Evolutionary conservation across 1,140 invertebrate genomes (phyloP).

Genomic region (Scylla paramamosain): DNA sequence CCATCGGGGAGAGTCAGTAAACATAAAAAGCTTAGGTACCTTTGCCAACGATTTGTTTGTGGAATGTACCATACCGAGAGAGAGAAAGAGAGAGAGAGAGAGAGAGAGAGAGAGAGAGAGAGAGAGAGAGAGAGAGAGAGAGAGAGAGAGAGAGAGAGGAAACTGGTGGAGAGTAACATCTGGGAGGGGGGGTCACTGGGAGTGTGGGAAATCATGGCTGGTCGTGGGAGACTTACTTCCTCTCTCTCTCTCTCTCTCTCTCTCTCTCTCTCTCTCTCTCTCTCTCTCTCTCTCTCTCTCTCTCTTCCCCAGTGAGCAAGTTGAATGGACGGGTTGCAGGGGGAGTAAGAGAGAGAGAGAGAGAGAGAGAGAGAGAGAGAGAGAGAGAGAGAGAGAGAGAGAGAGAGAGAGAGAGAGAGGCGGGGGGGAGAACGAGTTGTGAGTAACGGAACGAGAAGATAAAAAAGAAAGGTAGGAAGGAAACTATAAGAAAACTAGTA

Average conservation of each 20-base stretch:
- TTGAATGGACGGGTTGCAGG: too few species aligned
- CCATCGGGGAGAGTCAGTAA: not conserved
- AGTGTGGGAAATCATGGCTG: conserved; percentile 59
- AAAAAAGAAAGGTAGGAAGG: not conserved
- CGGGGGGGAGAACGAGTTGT: not conserved
- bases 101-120: conserved; percentile 41
- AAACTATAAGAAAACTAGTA: not conserved
- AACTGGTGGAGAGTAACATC: not conserved
- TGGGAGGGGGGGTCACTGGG: conserved; percentile 23
- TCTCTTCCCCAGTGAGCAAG: not conserved
- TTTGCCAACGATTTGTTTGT: too few species aligned
- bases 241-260: conserved; percentile 61
- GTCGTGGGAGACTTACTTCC: conserved; percentile 56
- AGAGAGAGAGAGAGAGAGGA: conserved; percentile 38
- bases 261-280: conserved; percentile 61
- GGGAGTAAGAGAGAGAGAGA: not conserved
- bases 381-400: not conserved
- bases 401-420: not conserved
- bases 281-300: conserved; percentile 48
- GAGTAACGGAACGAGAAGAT: not conserved
- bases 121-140: conserved; percentile 57
- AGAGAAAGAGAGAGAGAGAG: too few species aligned
- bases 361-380: not conserved
- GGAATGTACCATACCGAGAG: too few species aligned
- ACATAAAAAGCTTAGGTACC: not conserved